Conservation (phyloP, 2,113 vertebrate genomes). For the Mugil cephalus region DNA sequence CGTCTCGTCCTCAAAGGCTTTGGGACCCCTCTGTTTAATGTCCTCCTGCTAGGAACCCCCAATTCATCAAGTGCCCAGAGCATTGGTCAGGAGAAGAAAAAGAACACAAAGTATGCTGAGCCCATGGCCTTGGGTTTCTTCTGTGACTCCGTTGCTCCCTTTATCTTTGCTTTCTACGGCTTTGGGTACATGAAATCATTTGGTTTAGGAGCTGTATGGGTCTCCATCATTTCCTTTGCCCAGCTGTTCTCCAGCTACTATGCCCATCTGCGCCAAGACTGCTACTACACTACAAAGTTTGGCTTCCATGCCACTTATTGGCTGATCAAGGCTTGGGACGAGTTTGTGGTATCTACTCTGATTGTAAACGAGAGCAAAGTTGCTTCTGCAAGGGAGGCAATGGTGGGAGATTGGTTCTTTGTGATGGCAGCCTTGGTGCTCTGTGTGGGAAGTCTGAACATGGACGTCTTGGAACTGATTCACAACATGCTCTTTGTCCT, state of each 20-base stretch:
- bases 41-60: conserved; percentile 86
- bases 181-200: conserved; percentile 87
- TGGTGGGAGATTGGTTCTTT: conserved; percentile 92
- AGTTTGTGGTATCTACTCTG: conserved; percentile 82
- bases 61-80: conserved; percentile 81
- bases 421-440: conserved; percentile 83
- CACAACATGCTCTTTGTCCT: conserved; percentile 87
- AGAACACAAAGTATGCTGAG: conserved; percentile 93
- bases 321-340: conserved; percentile 90
- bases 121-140: conserved; percentile 91
- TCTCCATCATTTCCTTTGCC: conserved; percentile 86
- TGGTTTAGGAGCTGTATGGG: conserved; percentile 84
- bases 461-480: conserved; percentile 86
- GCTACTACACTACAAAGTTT: conserved; percentile 89
- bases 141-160: conserved; percentile 86
- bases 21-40: conserved; percentile 90
- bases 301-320: conserved; percentile 88
- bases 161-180: conserved; percentile 89
- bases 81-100: conserved; percentile 88
- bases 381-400: conserved; percentile 71
- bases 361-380: conserved; percentile 41
- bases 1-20: conserved; percentile 89
- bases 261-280: conserved; percentile 86
- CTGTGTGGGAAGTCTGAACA: conserved; percentile 84
- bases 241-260: conserved; percentile 91